Evolutionary conservation across 2,888 invertebrate genomes (phyloP).

Genomic region (Colletes collaris): DNA sequence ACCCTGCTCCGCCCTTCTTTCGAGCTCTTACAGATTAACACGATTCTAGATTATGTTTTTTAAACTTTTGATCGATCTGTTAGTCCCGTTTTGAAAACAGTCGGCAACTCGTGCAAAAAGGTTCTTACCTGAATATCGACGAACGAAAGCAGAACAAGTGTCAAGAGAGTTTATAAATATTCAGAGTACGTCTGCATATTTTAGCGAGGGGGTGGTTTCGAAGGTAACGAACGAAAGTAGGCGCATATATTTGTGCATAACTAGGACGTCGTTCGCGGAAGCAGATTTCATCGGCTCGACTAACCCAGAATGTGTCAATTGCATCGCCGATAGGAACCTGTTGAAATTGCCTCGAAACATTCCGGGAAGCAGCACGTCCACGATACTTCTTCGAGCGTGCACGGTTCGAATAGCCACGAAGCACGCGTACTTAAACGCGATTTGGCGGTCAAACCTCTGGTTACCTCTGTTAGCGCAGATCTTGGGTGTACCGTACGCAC

Average conservation of each 20-base stretch:
- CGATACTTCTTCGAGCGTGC: constrained; percentile 17
- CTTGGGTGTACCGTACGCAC: constrained; percentile 62
- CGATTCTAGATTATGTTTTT: too few relatives aligned
- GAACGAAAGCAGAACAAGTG: too few relatives aligned
- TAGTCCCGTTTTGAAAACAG: too few relatives aligned
- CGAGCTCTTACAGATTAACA: too few relatives aligned
- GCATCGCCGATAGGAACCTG: constrained; percentile 22
- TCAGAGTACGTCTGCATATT: too few relatives aligned
- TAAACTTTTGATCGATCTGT: too few relatives aligned
- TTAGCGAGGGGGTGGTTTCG: too few relatives aligned
- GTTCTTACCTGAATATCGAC: too few relatives aligned
- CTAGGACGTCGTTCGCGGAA: neutral
- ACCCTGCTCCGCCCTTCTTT: too few relatives aligned
- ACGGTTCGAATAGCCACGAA: constrained; percentile 50
- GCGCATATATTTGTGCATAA: too few relatives aligned
- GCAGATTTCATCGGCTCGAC: neutral
- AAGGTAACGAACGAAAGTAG: neutral
- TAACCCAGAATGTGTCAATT: constrained; percentile 3
- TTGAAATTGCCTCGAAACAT: constrained; percentile 27
- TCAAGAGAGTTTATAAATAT: too few relatives aligned
- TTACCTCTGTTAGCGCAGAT: constrained; percentile 64
- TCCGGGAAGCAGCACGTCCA: neutral
- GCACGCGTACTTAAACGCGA: constrained; percentile 68
- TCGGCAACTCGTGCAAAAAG: too few relatives aligned
- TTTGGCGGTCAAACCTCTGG: constrained; percentile 63